phyloP scores from a whole-genome alignment of 1,140 invertebrate genomes.

The Homalodisca vitripennis region DNA sequence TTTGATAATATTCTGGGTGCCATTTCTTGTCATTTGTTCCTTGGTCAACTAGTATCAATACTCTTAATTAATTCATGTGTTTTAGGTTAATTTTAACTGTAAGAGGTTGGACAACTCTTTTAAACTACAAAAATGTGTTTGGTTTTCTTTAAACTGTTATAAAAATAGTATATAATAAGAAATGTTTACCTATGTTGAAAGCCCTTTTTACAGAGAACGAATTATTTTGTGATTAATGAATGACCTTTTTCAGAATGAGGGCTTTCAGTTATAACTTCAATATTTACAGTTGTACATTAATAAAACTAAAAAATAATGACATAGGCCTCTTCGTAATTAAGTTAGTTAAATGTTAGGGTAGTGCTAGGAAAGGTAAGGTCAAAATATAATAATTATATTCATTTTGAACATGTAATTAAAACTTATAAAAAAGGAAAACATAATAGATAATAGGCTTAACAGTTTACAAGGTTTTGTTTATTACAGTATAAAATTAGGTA shows the following conservation, averaged over 20 bases:
- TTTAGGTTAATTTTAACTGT: too few species aligned
- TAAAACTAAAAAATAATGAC: not conserved
- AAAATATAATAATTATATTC: not conserved
- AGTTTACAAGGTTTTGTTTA: not conserved
- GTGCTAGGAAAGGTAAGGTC: not conserved
- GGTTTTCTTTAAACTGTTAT: not conserved
- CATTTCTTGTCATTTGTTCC: too few species aligned
- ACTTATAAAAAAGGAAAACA: not conserved
- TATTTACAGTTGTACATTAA: not conserved
- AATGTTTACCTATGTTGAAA: slow-evolving; percentile 12
- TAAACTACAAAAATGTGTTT: slow-evolving; percentile 1
- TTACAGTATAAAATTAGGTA: not conserved
- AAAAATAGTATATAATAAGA: slow-evolving; percentile 1
- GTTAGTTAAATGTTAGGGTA: not conserved
- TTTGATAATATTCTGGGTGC: too few species aligned
- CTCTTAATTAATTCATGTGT: too few species aligned
- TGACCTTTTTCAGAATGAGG: not conserved
- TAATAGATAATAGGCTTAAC: not conserved
- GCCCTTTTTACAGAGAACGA: too few species aligned
- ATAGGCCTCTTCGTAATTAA: not conserved
- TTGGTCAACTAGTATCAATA: too few species aligned
- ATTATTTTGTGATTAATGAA: not conserved
- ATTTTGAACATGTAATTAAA: not conserved
- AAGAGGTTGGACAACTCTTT: not conserved
- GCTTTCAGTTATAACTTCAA: slow-evolving; percentile 5